Base-by-base conservation (phyloP, 1,140 invertebrate species). In the Aphelinus atriplicis region DNA sequence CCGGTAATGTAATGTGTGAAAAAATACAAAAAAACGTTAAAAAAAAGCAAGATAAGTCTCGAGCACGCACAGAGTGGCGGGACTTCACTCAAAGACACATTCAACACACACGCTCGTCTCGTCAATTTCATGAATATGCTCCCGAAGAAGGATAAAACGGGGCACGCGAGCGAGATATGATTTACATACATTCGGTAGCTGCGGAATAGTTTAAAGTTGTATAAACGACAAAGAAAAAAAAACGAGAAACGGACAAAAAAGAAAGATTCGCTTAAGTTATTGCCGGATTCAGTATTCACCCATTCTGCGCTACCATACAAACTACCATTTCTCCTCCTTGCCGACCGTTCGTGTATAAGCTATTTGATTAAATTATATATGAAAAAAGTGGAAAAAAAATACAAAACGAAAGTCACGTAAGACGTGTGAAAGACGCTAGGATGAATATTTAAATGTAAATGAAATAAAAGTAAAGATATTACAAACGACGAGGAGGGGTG, bases 251-350 rank as follows among this genome's bases (percentile, higher is more conserved):
- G 51, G 70, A 78, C 58, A 61, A 75, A 53, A 75, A 78, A 77
- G 62, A 64, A 80, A 70, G 82, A 85, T 81, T 82, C 79, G 81
- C 78, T 84, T 75, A 83, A 87, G 79, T 88, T 87, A 88, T 88
- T 88, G 83, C 85, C 86, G 82, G 81, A 87, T 85, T 86, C 86
- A 88, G 86, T 87, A 87, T 88, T 88, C 67, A 67, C 26, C 46
- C 67, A 71, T 76, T 71, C 68, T 71, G 74, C 69, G 67, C 74
- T 76, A 66, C 68, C 67, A 71, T 71, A 67, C 42, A n/a, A 26
- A 67, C 65, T 61, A 46, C 53, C 56, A 68, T 63, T 70, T 62
- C 45, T 71, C 42, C 66, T 75, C 56, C 66, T 71, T 76, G 67
- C 63, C 63, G 69, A 76, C 57, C 73, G 69, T 75, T 75, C 48